phyloP scores from a whole-genome alignment of 2,797 vertebrate species.

The Liasis olivaceus region DNA sequence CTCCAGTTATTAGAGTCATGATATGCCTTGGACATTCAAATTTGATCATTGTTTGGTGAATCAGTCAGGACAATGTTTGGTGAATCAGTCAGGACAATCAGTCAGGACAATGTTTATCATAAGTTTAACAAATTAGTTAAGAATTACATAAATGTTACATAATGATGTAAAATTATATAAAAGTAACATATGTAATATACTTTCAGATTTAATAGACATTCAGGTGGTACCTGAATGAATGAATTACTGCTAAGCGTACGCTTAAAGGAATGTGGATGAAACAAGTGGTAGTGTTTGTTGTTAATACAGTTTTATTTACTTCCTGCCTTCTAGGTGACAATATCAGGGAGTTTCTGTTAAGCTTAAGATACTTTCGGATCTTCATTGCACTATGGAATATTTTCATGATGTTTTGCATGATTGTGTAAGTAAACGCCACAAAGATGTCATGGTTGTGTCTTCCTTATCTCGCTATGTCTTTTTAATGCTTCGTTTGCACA shows the following conservation, averaged over 20 bases:
- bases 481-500: accelerated
- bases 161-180: too few species aligned
- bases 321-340: constrained; percentile 84
- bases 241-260: neutral
- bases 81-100: too few species aligned
- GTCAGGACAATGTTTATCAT: too few species aligned
- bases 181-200: too few species aligned
- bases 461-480: neutral
- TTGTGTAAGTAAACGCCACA: constrained; percentile 83
- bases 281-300: accelerated
- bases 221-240: neutral
- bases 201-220: too few species aligned
- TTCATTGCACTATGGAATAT: constrained; percentile 98
- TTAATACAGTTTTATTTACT: neutral
- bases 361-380: constrained; percentile 94
- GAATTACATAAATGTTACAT: too few species aligned
- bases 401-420: constrained; percentile 99
- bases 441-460: neutral
- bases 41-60: too few species aligned
- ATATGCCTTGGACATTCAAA: too few species aligned
- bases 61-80: too few species aligned
- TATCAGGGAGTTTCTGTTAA: constrained; percentile 94
- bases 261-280: neutral
- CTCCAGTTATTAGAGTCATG: neutral
- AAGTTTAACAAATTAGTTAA: too few species aligned